Base-by-base conservation (phyloP, 2,113 vertebrate genomes). In the Craseonycteris thonglongyai region DNA sequence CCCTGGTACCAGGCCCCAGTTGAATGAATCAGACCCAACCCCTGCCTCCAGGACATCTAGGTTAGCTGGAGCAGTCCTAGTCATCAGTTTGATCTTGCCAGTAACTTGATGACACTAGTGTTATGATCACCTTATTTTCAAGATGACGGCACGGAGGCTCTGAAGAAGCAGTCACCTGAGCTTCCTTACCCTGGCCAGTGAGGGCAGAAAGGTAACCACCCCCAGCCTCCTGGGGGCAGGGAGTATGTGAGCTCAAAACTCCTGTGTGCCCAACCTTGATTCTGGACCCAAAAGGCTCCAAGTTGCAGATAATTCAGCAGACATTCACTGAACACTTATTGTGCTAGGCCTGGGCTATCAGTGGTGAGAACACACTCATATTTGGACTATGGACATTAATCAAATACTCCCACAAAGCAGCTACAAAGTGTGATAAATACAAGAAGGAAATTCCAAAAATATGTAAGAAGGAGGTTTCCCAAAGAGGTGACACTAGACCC, bases 41-140 rank as follows among this genome's bases (percentile, higher is more conserved):
- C 47, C 51, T 69, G 30, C 69, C 87, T 85, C 75, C 61, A 82
- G 72, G 94, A 30, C 69, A 86, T 79, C 87, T n/a, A 54, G 54
- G 68, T 75, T 54, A 51, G 45, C 74, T 63, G 13, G 35, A 94
- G 58, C 74, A 72, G 9, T 89, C 45, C 74, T 58, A 33, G n/a
- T 58, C 72, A 94, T 75, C 56, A 49, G 9, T 59, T 78, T 59
- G 22, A 84, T 91, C 95, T 89, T 96, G 45, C 68, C 82, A 75
- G 61, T 95, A 86, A 89, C 42, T 33, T 33, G 15, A 74, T 94
- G 78, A 93, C 61, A n/a, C 54, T 59, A 35, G 10, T 74, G 38
- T 97, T 56, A 86, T 71, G n/a, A 86, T 96, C 82, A 93, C 22
- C 49, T 79, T 79, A 90, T 79, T 96, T 95, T 54, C 71, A 69